These are phyloP conservation scores for Phalera bucephala DNA, from an alignment of 2,888 invertebrate species.

Conservation along the genomic window DNA sequence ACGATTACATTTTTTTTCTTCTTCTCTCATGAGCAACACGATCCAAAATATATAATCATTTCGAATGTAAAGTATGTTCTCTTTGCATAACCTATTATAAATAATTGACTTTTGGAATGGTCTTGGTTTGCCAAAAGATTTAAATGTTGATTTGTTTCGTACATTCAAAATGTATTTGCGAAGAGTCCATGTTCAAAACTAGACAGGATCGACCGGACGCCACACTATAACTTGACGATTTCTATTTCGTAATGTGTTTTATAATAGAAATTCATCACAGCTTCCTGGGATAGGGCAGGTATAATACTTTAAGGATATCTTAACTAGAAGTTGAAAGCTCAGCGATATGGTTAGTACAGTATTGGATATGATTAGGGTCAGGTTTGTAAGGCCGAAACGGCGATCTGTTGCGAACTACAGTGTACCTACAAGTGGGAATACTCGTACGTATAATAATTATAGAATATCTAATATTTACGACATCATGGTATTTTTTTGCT, in stretches of 20 bases:
- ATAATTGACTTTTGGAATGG: constrained; percentile 73
- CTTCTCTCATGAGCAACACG: constrained; percentile 25
- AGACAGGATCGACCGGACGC: background rate
- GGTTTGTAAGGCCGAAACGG: constrained; percentile 2
- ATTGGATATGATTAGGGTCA: constrained; percentile 47
- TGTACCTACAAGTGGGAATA: background rate
- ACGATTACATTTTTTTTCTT: too few species aligned
- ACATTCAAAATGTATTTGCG: constrained; percentile 10
- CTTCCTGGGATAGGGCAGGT: constrained; percentile 7
- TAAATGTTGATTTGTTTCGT: constrained; percentile 2
- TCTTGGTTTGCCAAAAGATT: constrained; percentile 50
- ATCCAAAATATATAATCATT: constrained; percentile 55
- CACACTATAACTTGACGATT: too few species aligned
- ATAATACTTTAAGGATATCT: constrained; percentile 19
- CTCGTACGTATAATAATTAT: background rate
- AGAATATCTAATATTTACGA: too few species aligned
- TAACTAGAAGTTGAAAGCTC: constrained; percentile 44
- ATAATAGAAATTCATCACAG: too few species aligned
- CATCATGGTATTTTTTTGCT: too few species aligned
- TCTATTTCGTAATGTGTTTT: too few species aligned
- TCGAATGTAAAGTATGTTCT: constrained; percentile 42
- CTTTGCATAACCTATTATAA: constrained; percentile 56
- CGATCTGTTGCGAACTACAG: background rate
- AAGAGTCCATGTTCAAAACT: constrained; percentile 21
- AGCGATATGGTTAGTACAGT: constrained; percentile 51